Percentiles rank a stretch among this genome's conserved stretches.
These are phyloP conservation scores for Anolis carolinensis DNA, from an alignment of 2,113 vertebrate species.

Conservation along the genomic window DNA sequence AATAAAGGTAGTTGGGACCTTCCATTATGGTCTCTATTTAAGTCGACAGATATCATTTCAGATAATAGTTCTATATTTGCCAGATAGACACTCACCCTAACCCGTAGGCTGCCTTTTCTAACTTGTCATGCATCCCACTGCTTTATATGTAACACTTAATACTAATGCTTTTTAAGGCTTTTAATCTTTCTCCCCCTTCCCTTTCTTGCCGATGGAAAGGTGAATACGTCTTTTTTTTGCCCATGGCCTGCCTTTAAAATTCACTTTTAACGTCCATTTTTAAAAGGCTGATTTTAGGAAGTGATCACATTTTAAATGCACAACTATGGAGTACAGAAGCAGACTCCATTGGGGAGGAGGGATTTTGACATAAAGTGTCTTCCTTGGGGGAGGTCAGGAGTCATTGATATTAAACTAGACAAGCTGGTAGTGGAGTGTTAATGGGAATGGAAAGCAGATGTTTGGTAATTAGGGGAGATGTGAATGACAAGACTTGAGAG, in stretches of 20 bases:
- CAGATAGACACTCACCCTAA: conserved; percentile 57
- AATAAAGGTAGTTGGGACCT: conserved; percentile 59
- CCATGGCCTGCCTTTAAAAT: conserved; percentile 23
- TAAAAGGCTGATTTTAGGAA: conserved; percentile 57
- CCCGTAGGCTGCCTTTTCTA: conserved; percentile 37
- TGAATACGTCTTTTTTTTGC: conserved; percentile 25
- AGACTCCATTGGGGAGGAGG: conserved; percentile 77
- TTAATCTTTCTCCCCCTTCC: conserved; percentile 30
- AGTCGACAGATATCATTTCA: conserved; percentile 56
- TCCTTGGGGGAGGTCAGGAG: conserved; percentile 95
- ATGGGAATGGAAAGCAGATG: conserved; percentile 98
- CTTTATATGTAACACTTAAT: conserved; percentile 23
- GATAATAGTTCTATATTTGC: conserved; percentile 53
- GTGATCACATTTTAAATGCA: conserved; percentile 40
- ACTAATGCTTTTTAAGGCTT: conserved; percentile 28
- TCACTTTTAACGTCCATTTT: conserved; percentile 51
- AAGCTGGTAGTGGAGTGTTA: conserved; percentile 95
- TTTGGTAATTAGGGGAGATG: conserved; percentile 99
- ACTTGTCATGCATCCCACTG: conserved; percentile 41
- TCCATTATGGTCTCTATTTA: conserved; percentile 56
- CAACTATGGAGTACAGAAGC: conserved; percentile 66
- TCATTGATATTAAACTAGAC: conserved; percentile 92
- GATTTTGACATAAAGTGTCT: conserved; percentile 88
- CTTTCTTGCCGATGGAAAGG: conserved; percentile 47
- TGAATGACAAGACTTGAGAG: conserved; percentile 98